Conservation (phyloP, 1,140 invertebrate species). For the Drosophila seguyi region DNA sequence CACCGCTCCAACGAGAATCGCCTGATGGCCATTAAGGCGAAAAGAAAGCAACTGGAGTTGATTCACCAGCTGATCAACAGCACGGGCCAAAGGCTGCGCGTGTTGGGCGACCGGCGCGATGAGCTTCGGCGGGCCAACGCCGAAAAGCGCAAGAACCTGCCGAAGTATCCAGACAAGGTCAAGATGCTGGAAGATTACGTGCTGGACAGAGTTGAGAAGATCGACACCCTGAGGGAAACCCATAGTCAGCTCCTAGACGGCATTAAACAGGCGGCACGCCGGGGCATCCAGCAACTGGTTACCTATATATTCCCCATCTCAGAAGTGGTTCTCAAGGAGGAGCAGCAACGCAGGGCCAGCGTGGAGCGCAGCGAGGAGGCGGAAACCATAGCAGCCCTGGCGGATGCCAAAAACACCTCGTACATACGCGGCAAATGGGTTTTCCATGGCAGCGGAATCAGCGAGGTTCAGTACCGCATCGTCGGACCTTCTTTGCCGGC, state of each 20-base stretch:
- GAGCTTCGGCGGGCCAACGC: slow-evolving; percentile 87
- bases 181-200: slow-evolving; percentile 88
- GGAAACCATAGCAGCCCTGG: slow-evolving; percentile 89
- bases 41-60: slow-evolving; percentile 87
- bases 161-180: slow-evolving; percentile 88
- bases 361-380: slow-evolving; percentile 85
- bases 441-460: slow-evolving; percentile 88
- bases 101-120: slow-evolving; percentile 86
- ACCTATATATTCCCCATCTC: slow-evolving; percentile 91
- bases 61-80: slow-evolving; percentile 87
- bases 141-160: slow-evolving; percentile 86
- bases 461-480: slow-evolving; percentile 90
- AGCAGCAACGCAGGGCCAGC: slow-evolving; percentile 57
- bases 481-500: slow-evolving; percentile 90
- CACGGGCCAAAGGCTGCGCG: slow-evolving; percentile 86
- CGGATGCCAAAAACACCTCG: slow-evolving; percentile 91
- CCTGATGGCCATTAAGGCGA: slow-evolving; percentile 88
- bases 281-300: slow-evolving; percentile 88
- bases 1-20: slow-evolving; percentile 87
- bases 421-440: slow-evolving; percentile 92
- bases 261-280: slow-evolving; percentile 87
- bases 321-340: slow-evolving; percentile 74
- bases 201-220: slow-evolving; percentile 86
- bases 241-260: slow-evolving; percentile 86
- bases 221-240: slow-evolving; percentile 86